Base-by-base conservation (phyloP, 2,797 vertebrate species). In the Sebastes steindachneri region DNA sequence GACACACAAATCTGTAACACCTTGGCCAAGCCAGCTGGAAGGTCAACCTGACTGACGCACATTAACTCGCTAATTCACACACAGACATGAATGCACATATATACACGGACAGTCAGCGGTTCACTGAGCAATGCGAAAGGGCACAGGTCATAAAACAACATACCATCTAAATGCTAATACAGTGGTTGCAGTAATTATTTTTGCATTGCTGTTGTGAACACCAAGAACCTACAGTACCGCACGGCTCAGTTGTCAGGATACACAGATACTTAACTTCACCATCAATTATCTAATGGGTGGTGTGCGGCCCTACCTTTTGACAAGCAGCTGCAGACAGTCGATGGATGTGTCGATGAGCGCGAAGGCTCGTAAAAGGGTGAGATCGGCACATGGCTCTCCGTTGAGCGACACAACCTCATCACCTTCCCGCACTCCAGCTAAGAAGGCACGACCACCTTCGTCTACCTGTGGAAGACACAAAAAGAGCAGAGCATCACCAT, bases 391-490 rank as follows among this genome's bases (percentile, higher is more conserved):
- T 0, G 96, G 94, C 69, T 95, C 96, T 68, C 97, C 98, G 29
- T 99, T 99, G 88, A 99, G 96, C 4, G 98, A 97, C 73, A 99
- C 95, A 68, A 98, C 95, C 86, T 99, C 97, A 81, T 99, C 99
- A 4, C 96, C 97, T 58, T 97, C 96, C 79, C 91, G 95, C 62
- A 99, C 92, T 41, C 97, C 99, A 23, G 97, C 97, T 71, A 89
- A 85, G 4, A 93, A 97, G 21, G 98, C 98, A 82, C 93, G 95
- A 62, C 98, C 91, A 5, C 82, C 93, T 53, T 93, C 92, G 29
- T 95, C 93, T 74, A 99, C 96, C 99, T 99, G 86, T 9, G 76
- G 35, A 62, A 37, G 45, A 77, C 14, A 68, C 23, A 17, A 28
- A 23, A 45, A 17, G 15, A 17, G 41, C 41, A 45, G 17, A 26